These are phyloP conservation scores for Labroides dimidiatus DNA, from an alignment of 2,797 vertebrate genomes.

Conservation along the genomic window DNA sequence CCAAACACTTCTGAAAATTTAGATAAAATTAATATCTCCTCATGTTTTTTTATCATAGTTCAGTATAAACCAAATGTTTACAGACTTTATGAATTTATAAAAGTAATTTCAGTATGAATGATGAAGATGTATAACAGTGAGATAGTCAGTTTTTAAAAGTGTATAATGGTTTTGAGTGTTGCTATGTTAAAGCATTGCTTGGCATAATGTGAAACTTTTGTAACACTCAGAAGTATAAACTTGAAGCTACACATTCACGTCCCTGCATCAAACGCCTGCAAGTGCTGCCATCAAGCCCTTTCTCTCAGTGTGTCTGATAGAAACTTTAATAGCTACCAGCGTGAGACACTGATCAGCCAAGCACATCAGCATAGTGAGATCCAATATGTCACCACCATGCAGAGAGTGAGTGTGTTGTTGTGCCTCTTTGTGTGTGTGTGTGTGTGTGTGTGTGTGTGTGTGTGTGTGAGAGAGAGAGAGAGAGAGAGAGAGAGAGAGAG, in stretches of 20 bases:
- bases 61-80: too few species aligned
- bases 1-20: too few species aligned
- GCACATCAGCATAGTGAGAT: conserved; percentile 72
- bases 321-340: conserved; percentile 75
- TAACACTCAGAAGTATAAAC: conserved; percentile 23
- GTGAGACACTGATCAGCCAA: conserved; percentile 70
- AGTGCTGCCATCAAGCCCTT: conserved; percentile 52
- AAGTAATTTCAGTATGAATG: too few species aligned
- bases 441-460: neutral
- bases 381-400: conserved; percentile 71
- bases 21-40: too few species aligned
- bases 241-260: conserved; percentile 33
- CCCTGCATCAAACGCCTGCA: conserved; percentile 34
- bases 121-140: neutral
- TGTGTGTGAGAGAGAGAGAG: neutral
- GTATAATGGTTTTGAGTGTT: neutral
- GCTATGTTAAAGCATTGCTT: neutral
- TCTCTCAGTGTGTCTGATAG: conserved; percentile 61
- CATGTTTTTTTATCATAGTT: too few species aligned
- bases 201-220: conserved; percentile 12
- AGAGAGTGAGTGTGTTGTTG: conserved; percentile 39
- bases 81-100: too few species aligned
- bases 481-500: too few species aligned
- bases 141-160: neutral
- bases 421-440: neutral